Evolutionary conservation across 1,140 invertebrate genomes (phyloP).

Genomic region (Cryptotermes secundus): DNA sequence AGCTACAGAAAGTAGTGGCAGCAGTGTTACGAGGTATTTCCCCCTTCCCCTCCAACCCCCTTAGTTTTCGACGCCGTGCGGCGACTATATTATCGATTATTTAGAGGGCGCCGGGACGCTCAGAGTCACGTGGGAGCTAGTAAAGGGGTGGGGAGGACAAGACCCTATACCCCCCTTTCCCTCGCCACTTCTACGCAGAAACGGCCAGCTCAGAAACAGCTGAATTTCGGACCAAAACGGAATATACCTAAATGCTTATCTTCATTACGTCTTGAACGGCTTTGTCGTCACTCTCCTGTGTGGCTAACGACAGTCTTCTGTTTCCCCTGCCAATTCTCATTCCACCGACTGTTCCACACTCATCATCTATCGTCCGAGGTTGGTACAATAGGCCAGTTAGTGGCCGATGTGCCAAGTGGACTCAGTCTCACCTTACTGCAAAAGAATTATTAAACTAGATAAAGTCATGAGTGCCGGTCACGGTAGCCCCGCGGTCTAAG

Average conservation of each 20-base stretch:
- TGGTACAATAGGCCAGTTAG: no score
- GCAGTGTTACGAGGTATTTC: not conserved
- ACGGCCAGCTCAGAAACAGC: not conserved
- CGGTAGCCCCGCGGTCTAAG: no score
- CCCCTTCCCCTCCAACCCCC: not conserved
- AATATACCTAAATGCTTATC: not conserved
- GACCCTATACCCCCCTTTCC: not conserved
- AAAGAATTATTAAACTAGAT: no score
- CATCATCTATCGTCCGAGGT: no score
- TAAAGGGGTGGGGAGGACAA: not conserved
- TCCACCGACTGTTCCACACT: no score
- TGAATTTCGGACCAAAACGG: not conserved
- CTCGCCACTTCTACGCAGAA: not conserved
- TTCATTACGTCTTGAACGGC: not conserved
- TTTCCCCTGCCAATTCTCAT: no score
- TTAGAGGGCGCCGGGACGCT: constrained; percentile 15
- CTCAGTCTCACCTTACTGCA: no score
- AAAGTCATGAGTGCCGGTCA: no score
- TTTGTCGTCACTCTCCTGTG: no score
- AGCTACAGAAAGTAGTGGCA: not conserved
- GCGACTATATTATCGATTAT: constrained; percentile 19
- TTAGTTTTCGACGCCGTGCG: constrained; percentile 13
- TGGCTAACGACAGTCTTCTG: no score
- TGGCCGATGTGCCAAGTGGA: no score
- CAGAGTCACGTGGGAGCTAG: constrained; percentile 12